Evolutionary conservation across 2,113 vertebrate species (phyloP), one percentile per base, ranked within the genome.

Genomic region (Pyxicephalus adspersus): DNA sequence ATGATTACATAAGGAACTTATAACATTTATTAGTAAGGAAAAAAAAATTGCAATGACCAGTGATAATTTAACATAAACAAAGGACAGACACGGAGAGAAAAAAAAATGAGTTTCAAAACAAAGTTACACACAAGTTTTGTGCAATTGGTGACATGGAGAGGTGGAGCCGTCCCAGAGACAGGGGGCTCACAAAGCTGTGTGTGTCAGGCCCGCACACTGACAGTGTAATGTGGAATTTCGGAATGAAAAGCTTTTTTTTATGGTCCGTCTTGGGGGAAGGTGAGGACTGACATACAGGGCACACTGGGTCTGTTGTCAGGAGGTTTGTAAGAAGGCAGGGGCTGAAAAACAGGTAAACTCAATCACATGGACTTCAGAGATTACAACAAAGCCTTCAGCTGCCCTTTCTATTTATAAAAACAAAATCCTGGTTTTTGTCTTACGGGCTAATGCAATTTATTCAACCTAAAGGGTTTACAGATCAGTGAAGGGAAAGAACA

Each of bases 1-100:
- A n/a, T n/a, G n/a, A n/a, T n/a, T n/a, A n/a, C n/a, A n/a, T n/a
- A n/a, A n/a, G n/a, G n/a, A n/a, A n/a, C n/a, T n/a, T n/a, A n/a
- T n/a, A n/a, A n/a, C n/a, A n/a, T 45, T 45, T 45, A 45, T 13
- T 45, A 9, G n/a, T n/a, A n/a, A n/a, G n/a, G n/a, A 9, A 45
- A 45, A 8, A 45, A 2, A 45, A 45, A 13, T 13, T 45, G 38
- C 38, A 45, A 45, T 45, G 9, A 45, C 9, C 15, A 3, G 38
- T 45, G 11, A 1, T 13, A 45, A 45, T 45, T 9, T 13, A 13
- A 45, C 38, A 45, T 9, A 45, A 45, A 34, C 31, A 34, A 58
- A 86, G 84, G 76, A 84, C 74, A 89, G 72, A 20, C 84, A 55
- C 52, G 50, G 26, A 79, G 74, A 31, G 20, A 15, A 20, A 5